Evolutionary conservation across 2,888 invertebrate species (phyloP).

Genomic region (Plebejus melissa): DNA sequence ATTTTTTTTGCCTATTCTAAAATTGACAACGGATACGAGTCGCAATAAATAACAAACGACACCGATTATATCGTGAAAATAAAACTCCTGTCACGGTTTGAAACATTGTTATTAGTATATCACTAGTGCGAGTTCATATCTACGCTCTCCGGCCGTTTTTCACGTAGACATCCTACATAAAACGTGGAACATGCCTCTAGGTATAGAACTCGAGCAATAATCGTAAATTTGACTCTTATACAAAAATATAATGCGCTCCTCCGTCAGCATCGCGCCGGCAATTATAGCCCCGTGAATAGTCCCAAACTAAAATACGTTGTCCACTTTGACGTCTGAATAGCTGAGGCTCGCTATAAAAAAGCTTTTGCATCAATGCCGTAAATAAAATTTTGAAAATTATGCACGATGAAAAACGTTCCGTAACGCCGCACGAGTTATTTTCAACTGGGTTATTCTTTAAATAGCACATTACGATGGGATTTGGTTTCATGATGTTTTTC

Average conservation of each 20-base stretch:
- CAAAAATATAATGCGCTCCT: constrained; percentile 18
- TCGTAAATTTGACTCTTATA: constrained; percentile 29
- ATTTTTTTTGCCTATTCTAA: background rate
- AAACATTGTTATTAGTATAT: constrained; percentile 24
- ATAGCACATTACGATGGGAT: constrained; percentile 78
- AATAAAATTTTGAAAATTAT: constrained; percentile 75
- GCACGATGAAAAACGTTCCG: constrained; percentile 70
- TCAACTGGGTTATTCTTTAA: constrained; percentile 77
- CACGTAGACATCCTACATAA: constrained; percentile 24
- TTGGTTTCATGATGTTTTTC: constrained; percentile 77
- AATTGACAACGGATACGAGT: constrained; percentile 19
- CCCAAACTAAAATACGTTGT: constrained; percentile 32
- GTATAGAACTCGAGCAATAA: constrained; percentile 27
- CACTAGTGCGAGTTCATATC: constrained; percentile 10
- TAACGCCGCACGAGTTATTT: constrained; percentile 74
- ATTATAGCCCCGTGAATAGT: constrained; percentile 28
- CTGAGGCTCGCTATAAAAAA: constrained; percentile 47
- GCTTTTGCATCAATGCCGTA: constrained; percentile 65
- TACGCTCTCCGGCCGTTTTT: constrained; percentile 25
- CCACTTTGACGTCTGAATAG: constrained; percentile 43
- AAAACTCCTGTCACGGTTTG: constrained; percentile 24
- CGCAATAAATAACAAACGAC: constrained; percentile 18
- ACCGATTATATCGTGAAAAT: constrained; percentile 22
- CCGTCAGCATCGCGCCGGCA: constrained; percentile 20
- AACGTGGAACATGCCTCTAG: constrained; percentile 5